Percentiles rank a stretch among this genome's conserved stretches.
phyloP scores from a whole-genome alignment of 1,140 invertebrate species.

The Drosophila watanabei region DNA sequence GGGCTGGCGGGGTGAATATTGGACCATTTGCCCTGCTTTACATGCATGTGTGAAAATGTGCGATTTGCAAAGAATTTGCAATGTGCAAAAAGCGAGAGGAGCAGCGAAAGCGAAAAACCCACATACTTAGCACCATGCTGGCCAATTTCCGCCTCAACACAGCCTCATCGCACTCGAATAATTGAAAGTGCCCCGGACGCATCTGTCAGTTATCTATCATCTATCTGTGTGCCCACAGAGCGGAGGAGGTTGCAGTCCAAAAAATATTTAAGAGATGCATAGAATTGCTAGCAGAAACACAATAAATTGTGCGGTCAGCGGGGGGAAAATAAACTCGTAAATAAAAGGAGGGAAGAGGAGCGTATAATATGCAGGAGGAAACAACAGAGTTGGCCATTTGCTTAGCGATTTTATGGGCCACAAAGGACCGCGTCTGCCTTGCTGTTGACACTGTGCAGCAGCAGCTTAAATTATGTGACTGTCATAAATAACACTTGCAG shows the following conservation, averaged over 20 bases:
- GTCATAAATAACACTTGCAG: conserved; percentile 72
- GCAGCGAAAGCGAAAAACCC: conserved; percentile 40
- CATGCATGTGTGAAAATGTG: conserved; percentile 63
- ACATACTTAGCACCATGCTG: conserved; percentile 36
- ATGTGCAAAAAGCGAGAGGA: conserved; percentile 31
- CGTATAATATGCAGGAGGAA: conserved; percentile 24
- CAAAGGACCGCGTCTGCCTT: conserved; percentile 43
- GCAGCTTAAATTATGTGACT: conserved; percentile 66
- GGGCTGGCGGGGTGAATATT: conserved; percentile 17
- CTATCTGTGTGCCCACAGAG: conserved; percentile 7
- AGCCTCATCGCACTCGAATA: conserved; percentile 18
- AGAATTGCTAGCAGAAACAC: background rate
- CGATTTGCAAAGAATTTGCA: conserved; percentile 56
- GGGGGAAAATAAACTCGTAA: conserved; percentile 12
- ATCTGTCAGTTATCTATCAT: conserved; percentile 50
- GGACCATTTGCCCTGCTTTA: conserved; percentile 51
- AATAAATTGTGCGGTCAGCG: conserved; percentile 14
- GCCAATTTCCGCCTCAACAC: conserved; percentile 40
- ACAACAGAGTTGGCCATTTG: conserved; percentile 36
- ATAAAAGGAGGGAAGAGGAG: background rate
- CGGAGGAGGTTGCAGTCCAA: background rate
- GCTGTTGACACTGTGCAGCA: conserved; percentile 56
- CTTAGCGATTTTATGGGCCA: conserved; percentile 61
- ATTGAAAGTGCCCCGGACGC: conserved; percentile 51
- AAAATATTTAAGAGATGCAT: background rate